Percentiles rank a stretch among this genome's conserved stretches.
These are phyloP conservation scores for Cryptocephalus moraei DNA, from an alignment of 2,888 invertebrate species.

Conservation along the genomic window DNA sequence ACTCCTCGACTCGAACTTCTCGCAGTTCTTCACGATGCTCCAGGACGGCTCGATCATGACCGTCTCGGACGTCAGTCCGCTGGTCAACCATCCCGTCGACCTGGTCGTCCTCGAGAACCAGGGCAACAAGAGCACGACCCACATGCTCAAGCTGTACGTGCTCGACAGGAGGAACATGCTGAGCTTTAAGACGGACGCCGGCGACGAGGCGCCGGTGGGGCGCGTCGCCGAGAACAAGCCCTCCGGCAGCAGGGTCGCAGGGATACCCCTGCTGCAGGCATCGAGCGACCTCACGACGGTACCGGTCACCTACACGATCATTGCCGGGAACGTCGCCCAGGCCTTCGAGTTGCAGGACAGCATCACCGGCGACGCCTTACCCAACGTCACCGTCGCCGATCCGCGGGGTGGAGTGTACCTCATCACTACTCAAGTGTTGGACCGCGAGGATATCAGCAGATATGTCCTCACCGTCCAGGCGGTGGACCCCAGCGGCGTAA, in stretches of 20 bases:
- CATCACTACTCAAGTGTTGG: constrained; percentile 65
- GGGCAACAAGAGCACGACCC: constrained; percentile 68
- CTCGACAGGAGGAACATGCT: constrained; percentile 75
- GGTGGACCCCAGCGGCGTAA: constrained; percentile 67
- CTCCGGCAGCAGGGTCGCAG: constrained; percentile 59
- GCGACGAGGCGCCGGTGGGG: constrained; percentile 53
- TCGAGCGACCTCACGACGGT: constrained; percentile 53
- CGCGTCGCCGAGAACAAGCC: constrained; percentile 70
- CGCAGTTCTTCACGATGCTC: constrained; percentile 77
- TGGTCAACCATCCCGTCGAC: constrained; percentile 72
- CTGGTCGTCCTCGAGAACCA: constrained; percentile 73
- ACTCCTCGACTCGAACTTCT: constrained; percentile 68
- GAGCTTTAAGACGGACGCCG: constrained; percentile 55
- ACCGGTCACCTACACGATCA: constrained; percentile 69
- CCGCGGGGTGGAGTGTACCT: constrained; percentile 57
- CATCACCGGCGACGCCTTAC: constrained; percentile 36
- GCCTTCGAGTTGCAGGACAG: constrained; percentile 64
- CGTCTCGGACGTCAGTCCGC: constrained; percentile 70
- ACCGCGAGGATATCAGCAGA: constrained; percentile 61
- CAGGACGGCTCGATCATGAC: constrained; percentile 87
- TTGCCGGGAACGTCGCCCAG: constrained; percentile 64
- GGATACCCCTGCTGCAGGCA: constrained; percentile 63
- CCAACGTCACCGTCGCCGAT: constrained; percentile 41
- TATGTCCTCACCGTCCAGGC: constrained; percentile 74
- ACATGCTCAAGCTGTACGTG: constrained; percentile 71